These are phyloP conservation scores for Hyles euphorbiae DNA, from an alignment of 1,140 invertebrate genomes.

Conservation along the genomic window DNA sequence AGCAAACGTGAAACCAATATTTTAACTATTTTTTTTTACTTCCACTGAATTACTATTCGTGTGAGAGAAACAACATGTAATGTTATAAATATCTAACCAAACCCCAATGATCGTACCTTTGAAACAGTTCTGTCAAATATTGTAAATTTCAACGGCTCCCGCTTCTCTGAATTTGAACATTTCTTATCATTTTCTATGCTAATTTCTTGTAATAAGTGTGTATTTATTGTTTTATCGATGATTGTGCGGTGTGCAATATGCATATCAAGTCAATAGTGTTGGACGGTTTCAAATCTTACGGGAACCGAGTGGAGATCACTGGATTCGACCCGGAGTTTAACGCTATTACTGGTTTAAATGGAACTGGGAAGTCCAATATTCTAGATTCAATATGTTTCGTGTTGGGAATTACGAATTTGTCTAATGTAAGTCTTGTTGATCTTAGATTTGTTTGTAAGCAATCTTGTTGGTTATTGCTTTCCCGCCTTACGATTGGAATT, in stretches of 20 bases:
- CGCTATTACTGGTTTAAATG: constrained; percentile 98
- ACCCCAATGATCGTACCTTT: too few species aligned
- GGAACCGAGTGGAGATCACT: constrained; percentile 92
- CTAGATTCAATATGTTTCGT: constrained; percentile 99
- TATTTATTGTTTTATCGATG: constrained; percentile 1
- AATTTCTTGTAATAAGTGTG: constrained; percentile 2
- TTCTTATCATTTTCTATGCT: not conserved
- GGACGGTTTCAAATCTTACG: constrained; percentile 99
- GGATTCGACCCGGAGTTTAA: constrained; percentile 98
- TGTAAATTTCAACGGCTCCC: constrained; percentile 3
- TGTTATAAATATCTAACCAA: too few species aligned
- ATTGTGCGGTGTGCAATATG: constrained; percentile 78
- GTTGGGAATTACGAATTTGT: constrained; percentile 95
- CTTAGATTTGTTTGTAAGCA: constrained; percentile 7
- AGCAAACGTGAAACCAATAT: too few species aligned
- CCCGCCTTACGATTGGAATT: constrained; percentile 16
- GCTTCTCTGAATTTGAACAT: not conserved
- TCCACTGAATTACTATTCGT: too few species aligned
- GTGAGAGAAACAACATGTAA: too few species aligned
- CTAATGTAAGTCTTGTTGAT: constrained; percentile 81
- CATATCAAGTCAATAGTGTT: constrained; percentile 95
- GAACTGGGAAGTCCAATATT: constrained; percentile 99
- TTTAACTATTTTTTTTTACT: too few species aligned
- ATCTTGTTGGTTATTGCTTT: constrained; percentile 17
- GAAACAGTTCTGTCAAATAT: constrained; percentile 1